Evolutionary conservation across 2,797 vertebrate species (phyloP).

Genomic region (Pyrocephalus nanus): DNA sequence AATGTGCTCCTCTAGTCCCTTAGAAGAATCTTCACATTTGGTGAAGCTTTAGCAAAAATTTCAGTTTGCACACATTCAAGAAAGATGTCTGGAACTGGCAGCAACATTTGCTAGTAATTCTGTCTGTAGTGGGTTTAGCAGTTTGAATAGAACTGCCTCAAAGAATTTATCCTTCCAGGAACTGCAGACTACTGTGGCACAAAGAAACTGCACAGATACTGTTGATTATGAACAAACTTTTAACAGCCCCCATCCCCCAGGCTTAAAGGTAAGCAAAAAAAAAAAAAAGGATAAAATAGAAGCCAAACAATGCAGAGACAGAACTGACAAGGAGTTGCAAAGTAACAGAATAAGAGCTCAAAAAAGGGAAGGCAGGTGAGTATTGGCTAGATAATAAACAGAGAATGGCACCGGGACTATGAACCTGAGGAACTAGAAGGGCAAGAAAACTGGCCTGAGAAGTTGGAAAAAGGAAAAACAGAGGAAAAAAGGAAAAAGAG

Average conservation of each 20-base stretch:
- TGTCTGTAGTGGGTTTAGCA: background rate
- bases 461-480: background rate
- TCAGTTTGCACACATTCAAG: background rate
- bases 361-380: background rate
- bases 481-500: background rate
- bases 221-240: background rate
- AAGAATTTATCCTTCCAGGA: background rate
- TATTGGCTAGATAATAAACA: accelerated
- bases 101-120: background rate
- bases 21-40: background rate
- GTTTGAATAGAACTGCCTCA: background rate
- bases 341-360: background rate
- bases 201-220: background rate
- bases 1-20: background rate
- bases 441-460: background rate
- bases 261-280: background rate
- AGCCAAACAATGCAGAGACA: background rate
- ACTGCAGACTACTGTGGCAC: background rate
- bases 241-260: background rate
- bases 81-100: background rate
- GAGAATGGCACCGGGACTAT: background rate
- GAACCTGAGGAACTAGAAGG: background rate
- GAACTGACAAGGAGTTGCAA: background rate
- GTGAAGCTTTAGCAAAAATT: background rate
- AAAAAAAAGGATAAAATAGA: background rate